Base-by-base conservation (phyloP, 2,888 invertebrate genomes). In the Tipula helvola region DNA sequence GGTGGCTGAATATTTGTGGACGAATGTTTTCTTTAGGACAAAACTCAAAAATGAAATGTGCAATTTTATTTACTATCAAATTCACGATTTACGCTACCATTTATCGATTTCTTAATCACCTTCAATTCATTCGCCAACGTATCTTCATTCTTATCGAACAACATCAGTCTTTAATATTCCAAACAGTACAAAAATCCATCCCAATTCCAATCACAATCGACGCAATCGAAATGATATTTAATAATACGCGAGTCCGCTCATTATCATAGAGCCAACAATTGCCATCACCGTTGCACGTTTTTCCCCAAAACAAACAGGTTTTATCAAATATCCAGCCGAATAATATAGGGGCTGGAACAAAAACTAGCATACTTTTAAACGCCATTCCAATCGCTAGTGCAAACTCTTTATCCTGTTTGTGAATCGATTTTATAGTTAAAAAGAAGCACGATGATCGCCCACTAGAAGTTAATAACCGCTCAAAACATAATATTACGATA, bases 361-460 rank as follows among this genome's bases (percentile, higher is more conserved):
- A 84, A 16, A 41, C 84, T 2, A 84, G 16, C n/a, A 94, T 90
- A 88, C 94, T 94, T 91, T 94, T 92, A 87, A 94, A 91, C 88
- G 93, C 93, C 86, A 94, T 90, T 71, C 93, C 93, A 87, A 94
- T 92, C 0, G 94, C 93, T 2, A 94, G 93, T 0, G 94, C 92
- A 91, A 94, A 92, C 87, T 94, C 91, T 89, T 94, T 94, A 89
- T 94, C 94, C 89, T 93, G 93, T 88, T 94, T 94, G 85, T 94
- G 93, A 36, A 94, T 41, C 16, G 84, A n/a, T 7, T 41, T 36
- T 8, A 84, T 7, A 2, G 84, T 39, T 2, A 84, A 5, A 39
- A 84, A 41, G 39, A 16, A 84, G n/a, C 41, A 39, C 7, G 39
- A 39, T 7, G 84, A 36, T 84, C 84, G 36, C 0, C 84, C 84